Evolutionary conservation across 1,140 invertebrate species (phyloP), one percentile per base, ranked within the genome.

Genomic region (Diplogasteroides magnus): DNA sequence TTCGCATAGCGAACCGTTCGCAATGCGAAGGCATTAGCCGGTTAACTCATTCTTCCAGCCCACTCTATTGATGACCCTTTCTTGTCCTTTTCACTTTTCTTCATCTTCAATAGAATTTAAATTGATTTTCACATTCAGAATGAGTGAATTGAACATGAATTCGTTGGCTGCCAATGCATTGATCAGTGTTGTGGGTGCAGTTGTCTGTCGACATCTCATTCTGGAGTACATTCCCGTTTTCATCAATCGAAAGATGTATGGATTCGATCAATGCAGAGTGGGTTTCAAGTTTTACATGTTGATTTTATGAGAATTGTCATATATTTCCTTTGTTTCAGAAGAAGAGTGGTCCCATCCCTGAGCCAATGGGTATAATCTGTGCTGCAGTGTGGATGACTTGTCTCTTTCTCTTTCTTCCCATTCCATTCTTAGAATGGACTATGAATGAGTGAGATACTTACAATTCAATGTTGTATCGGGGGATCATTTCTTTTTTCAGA

Each of bases 371-470:
- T 64, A 92, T 98, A 37, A 88, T 98, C 15, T 90, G 90, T 84
- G 95, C 94, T 76, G 94, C 92, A 82, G 88, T 94, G 6, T 99
- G 93, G 85, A 86, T 98, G 57, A 89, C 97, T 63, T 90, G 91
- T 66, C 88, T 96, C 86, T 97, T 98, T 84, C 76, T 96, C n/a
- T 97, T 97, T 79, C 95, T 98, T 76, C 94, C 95, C 15, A 85
- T 97, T 69, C 91, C 91, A 61, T 98, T 97, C 85, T 89, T 83
- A 69, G 78, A 84, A 65, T 81, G 80, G 78, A 77, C 74, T 13
- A 28, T 75, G 14, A n/a, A 19, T 64, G 57, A 61, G 66, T 67
- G n/a, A 63, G 64, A 13, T n/a, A n/a, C n/a, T n/a, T n/a, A n/a
- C n/a, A n/a, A n/a, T n/a, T n/a, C n/a, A n/a, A n/a, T n/a, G n/a